Evolutionary conservation across 2,797 vertebrate species (phyloP), one percentile per base, ranked within the genome.

Genomic region (Psittacula echo): DNA sequence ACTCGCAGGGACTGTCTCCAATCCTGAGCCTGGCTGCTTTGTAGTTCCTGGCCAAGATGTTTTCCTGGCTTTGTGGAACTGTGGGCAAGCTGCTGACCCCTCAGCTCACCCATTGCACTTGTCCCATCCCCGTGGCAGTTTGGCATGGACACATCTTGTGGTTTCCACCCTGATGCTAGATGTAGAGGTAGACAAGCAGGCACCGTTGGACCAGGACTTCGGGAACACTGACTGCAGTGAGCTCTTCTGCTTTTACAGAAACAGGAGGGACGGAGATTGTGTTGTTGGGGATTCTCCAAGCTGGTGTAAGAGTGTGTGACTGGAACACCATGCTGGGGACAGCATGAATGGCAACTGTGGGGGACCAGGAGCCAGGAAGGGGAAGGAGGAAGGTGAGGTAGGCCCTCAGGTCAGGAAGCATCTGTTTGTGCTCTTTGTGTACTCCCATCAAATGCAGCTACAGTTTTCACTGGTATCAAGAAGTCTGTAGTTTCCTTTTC

Each of bases 101-200:
- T 70, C 37, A 42, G 58, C 90, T 96, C 89, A 78, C 66, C 47
- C 70, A 21, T 73, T 79, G 73, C 91, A 78, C 82, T 91, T 78
- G 27, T 76, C 72, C 85, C 47, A 34, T 60, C 60, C 58, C 62
- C 23, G 64, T 61, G 41, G 19, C 68, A 11, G 42, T 87, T 74
- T 62, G 88, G n/a, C 7, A 7, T 74, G 89, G 56, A 45, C 90
- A 74, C 48, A 13, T 80, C 42, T 76, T 50, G 68, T 66, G 80
- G 20, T 88, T 94, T 91, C 56, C 44, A 60, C 22, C 13, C 42
- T 1, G 1, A 58, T 65, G 34, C 61, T 62, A 84, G 48, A 32
- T 50, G n/a, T 22, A 18, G 51, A 70, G 50, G 58, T 9, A 16
- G 71, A 51, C 44, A 47, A 17, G 42, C 22, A 50, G 34, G n/a